Percentiles rank a stretch among this genome's conserved stretches.
phyloP scores from a whole-genome alignment of 1,140 invertebrate species.

The Cydia amplana region DNA sequence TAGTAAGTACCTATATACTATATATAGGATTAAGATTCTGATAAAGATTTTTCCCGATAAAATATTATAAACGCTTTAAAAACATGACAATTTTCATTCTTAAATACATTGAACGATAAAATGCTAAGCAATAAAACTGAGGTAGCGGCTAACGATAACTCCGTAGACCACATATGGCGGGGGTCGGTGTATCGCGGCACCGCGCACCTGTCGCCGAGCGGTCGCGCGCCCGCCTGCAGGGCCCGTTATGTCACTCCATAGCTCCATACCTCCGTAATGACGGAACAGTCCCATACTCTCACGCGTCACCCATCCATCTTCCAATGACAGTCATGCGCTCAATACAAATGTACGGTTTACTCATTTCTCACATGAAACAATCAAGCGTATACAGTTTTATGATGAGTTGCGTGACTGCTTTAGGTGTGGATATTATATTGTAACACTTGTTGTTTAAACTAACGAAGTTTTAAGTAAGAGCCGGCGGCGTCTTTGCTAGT shows the following conservation, averaged over 20 bases:
- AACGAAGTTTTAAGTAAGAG: not conserved
- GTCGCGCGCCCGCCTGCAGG: constrained; percentile 49
- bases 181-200: constrained; percentile 33
- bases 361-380: constrained; percentile 8
- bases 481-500: not conserved
- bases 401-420: not conserved
- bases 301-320: constrained; percentile 64
- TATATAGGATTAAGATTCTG: no score
- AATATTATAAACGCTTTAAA: not conserved
- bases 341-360: constrained; percentile 25
- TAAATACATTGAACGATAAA: constrained; percentile 4
- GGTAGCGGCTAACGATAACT: constrained; percentile 33
- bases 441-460: not conserved
- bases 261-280: constrained; percentile 62
- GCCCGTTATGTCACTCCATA: constrained; percentile 76
- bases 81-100: not conserved
- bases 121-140: constrained; percentile 7
- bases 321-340: constrained; percentile 35
- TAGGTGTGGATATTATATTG: not conserved
- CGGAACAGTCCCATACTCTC: constrained; percentile 59
- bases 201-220: constrained; percentile 55
- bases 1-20: no score
- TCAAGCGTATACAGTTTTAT: constrained; percentile 1
- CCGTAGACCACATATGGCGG: constrained; percentile 34
- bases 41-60: not conserved